Base-by-base conservation (phyloP, 2,113 vertebrate genomes). In the Prunella fulvescens region DNA sequence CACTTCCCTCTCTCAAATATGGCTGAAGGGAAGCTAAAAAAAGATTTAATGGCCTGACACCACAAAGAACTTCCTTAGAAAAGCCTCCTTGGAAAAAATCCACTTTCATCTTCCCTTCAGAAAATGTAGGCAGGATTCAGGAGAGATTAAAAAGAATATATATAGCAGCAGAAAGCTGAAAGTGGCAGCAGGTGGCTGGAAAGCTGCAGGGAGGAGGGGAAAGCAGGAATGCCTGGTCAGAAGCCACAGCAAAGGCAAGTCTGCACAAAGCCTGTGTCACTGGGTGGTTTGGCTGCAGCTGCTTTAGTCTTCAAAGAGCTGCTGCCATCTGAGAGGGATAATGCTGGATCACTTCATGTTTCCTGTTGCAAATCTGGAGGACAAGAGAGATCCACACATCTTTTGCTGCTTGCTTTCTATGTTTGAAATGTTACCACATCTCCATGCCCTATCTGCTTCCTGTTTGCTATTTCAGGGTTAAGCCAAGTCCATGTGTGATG, bases 141-240 rank as follows among this genome's bases (percentile, higher is more conserved):
- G 19, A 80, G 67, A 45, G 81, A 88, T 93, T 88, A 76, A 61
- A 72, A 82, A 53, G 69, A n/a, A 54, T 77, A 88, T 92, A 88
- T 82, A 92, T 92, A 93, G 79, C 79, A 86, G 37, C 79, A 86
- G 66, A 82, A 92, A 90, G 48, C 44, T 91, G 48, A 33, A 83
- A 80, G 66, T 50, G 74, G 81, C 57, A 90, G 79, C 92, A 96
- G 90, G 86, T 94, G 94, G 58, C 76, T 94, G 62, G 65, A 92
- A 91, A 66, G 50, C 90, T 94, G 71, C 79, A 57, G 71, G 42
- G 76, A 73, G 72, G 54, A 66, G n/a, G 58, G 47, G 71, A 69
- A 60, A 33, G 25, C 33, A 90, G 70, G 88, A 97, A 77, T 77
- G 54, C 13, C 39, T 53, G 73, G 28, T 60, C 37, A 62, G 60